phyloP scores from a whole-genome alignment of 2,888 invertebrate species.

The Carabus problematicus region DNA sequence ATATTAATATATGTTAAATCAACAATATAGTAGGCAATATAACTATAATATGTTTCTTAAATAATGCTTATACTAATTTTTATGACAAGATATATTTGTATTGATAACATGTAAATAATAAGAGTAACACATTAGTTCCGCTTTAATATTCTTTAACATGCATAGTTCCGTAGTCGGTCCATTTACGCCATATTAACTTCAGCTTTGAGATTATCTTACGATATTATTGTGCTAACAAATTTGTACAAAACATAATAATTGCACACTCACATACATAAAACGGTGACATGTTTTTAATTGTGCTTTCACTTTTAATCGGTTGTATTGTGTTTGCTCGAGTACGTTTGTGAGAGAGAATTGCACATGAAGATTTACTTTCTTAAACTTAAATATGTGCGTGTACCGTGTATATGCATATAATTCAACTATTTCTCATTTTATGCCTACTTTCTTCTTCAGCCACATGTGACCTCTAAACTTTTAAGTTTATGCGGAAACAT shows the following conservation, averaged over 20 bases:
- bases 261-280: not conserved
- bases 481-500: no score
- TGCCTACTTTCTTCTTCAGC: constrained; percentile 29
- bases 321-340: constrained; percentile 23
- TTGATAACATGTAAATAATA: not conserved
- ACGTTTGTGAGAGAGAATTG: constrained; percentile 27
- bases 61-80: constrained; percentile 3
- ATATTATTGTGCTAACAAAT: no score
- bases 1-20: constrained; percentile 35
- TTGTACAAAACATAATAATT: no score
- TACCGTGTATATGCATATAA: not conserved
- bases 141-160: no score
- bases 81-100: not conserved
- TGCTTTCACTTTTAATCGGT: constrained; percentile 14
- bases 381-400: not conserved
- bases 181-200: no score
- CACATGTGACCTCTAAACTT: no score
- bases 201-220: no score
- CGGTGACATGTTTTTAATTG: not conserved
- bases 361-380: constrained; percentile 34
- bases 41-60: no score
- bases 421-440: constrained; percentile 17
- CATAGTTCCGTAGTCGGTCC: no score
- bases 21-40: no score
- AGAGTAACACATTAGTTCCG: no score